Base-by-base conservation (phyloP, 2,113 vertebrate species). In the Amphiprion percula region DNA sequence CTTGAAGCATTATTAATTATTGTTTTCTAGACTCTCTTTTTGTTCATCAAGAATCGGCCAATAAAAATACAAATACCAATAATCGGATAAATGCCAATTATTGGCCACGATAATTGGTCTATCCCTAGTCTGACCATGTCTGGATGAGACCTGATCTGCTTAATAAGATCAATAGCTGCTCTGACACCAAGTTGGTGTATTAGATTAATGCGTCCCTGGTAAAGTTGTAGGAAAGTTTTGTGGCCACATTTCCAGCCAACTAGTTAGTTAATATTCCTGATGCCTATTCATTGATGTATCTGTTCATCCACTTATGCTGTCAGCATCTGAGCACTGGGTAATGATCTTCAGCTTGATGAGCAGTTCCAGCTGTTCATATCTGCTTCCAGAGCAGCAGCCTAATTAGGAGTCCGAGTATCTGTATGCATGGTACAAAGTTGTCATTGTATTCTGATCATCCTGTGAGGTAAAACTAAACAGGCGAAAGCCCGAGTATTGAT, bases 301-400 rank as follows among this genome's bases (percentile, higher is more conserved):
- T 56, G 44, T 50, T 80, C 75, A 81, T 84, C 79, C 81, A 80
- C 84, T 78, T 67, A 80, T 64, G 62, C 68, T 79, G 83, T 73
- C 83, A 77, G 65, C 62, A 30, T 80, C 56, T 82, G 80, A 90
- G 74, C 37, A 39, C 71, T 70, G 44, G 70, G 70, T 88, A 86
- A 87, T 72, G 61, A 89, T 87, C 56, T 79, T 76, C 62, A 70
- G 72, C 77, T 49, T 82, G 56, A 89, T 83, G 85, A 84, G 80
- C 26, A 74, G 71, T 49, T 77, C 91, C 89, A 90, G 89, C 88
- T 87, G 89, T 68, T 90, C 81, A 76, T 87, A 91, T 91, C 89
- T 91, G 91, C 81, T 55, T 69, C 87, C 77, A 26, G 86, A 84
- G 84, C 82, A 73, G 55, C 64, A 16, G 55, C 71, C 77, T 91